Base-by-base conservation (phyloP, 2,113 vertebrate genomes). In the Lates calcarifer region DNA sequence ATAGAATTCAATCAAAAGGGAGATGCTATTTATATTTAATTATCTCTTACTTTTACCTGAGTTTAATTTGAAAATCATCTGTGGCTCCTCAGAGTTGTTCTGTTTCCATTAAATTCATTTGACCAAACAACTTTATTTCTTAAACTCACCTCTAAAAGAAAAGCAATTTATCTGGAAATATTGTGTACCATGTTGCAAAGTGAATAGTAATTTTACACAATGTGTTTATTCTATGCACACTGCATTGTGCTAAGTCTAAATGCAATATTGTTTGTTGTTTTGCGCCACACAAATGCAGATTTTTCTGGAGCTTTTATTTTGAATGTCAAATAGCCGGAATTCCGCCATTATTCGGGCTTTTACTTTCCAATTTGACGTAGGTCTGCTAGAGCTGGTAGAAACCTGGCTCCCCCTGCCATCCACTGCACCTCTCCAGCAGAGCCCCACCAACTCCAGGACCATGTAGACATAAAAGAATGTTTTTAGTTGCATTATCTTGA, bases 341-440 rank as follows among this genome's bases (percentile, higher is more conserved):
- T 61, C 56, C 12, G 22, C 11, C 29, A 4, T 17, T 12, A 4
- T 65, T 17, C 12, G 1, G 8, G 29, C n/a, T 29, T 20, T 31
- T 26, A 20, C 28, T 56, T 55, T 62, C 3, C 13, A 74, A 0
- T 67, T 86, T 90, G 80, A 62, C 8, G 26, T 41, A 43, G 35
- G 63, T 84, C 64, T 79, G 26, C 4, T 15, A 31, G 17, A 29
- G 56, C 53, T 85, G 77, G 68, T 76, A 65, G 70, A 81, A 74
- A 87, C 90, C 90, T 90, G 92, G 86, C 91, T 90, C 83, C 87
- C 84, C 72, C 83, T 84, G 83, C 87, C 90, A 88, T 89, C 87
- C 90, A 56, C 69, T 72, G 82, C 85, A 89, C 86, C 91, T 89
- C 90, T 69, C 61, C 68, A 18, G 43, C 74, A 56, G 49, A 74